phyloP scores from a whole-genome alignment of 2,113 vertebrate genomes.

The Chunga burmeisteri region DNA sequence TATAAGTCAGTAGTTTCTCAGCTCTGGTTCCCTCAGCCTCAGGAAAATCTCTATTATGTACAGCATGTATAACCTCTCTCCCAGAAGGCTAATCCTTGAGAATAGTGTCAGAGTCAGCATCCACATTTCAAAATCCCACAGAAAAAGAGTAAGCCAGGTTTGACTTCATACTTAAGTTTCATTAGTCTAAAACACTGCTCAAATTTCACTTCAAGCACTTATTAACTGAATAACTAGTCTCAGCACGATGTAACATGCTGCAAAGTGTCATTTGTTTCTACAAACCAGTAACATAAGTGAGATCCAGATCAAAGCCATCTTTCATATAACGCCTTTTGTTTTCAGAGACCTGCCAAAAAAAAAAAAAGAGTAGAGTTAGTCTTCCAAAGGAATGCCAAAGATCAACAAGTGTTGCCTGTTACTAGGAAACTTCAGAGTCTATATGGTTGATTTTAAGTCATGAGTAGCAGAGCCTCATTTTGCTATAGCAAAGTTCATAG shows the following conservation, averaged over 20 bases:
- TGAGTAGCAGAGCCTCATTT: neutral
- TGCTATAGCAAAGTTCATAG: neutral
- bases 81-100: neutral
- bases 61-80: neutral
- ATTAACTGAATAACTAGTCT: neutral
- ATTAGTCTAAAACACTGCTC: neutral
- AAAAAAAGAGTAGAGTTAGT: neutral
- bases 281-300: conserved; percentile 93
- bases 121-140: neutral
- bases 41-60: neutral
- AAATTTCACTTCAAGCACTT: neutral
- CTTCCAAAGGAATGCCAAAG: neutral
- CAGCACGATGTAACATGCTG: neutral
- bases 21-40: neutral
- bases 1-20: neutral
- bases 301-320: conserved; percentile 96
- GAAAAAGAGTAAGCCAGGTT: neutral
- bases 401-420: neutral
- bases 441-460: neutral
- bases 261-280: neutral
- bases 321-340: conserved; percentile 93
- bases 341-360: conserved; percentile 84
- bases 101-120: neutral
- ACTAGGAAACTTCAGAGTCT: neutral
- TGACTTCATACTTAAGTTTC: neutral